These are phyloP conservation scores for Halcyon leucocephala DNA, from an alignment of 2,797 vertebrate genomes.

Conservation along the genomic window DNA sequence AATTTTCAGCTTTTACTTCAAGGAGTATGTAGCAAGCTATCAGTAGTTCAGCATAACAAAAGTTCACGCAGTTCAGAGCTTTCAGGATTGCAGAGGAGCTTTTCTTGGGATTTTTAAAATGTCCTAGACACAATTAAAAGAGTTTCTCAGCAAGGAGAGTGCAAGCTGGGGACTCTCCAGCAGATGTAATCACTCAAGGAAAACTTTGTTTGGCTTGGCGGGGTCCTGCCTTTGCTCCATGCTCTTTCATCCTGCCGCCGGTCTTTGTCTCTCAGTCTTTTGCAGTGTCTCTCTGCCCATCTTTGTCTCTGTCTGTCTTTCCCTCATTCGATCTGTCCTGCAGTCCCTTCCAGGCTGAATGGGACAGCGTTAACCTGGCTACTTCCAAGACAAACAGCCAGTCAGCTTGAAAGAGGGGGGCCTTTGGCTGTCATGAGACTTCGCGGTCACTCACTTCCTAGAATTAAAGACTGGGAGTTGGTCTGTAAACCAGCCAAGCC, in stretches of 20 bases:
- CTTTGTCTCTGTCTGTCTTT: not conserved
- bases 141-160: slow-evolving; percentile 35
- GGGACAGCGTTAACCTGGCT: not conserved
- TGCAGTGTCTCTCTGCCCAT: not conserved
- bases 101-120: slow-evolving; percentile 43
- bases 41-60: not conserved
- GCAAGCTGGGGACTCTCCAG: slow-evolving; percentile 46
- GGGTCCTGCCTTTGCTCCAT: not conserved
- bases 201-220: slow-evolving; percentile 66
- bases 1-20: not conserved
- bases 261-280: not conserved
- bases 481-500: slow-evolving; percentile 30
- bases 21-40: not conserved
- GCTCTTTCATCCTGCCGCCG: not conserved
- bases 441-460: not conserved
- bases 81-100: not conserved
- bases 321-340: not conserved
- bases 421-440: not conserved
- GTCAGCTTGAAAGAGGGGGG: not conserved
- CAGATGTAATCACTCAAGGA: slow-evolving; percentile 69
- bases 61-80: slow-evolving; percentile 39
- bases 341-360: not conserved
- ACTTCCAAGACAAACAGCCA: slow-evolving; percentile 47
- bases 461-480: slow-evolving; percentile 51
- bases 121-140: slow-evolving; percentile 32